Evolutionary conservation across 2,113 vertebrate species (phyloP).

Genomic region (Hipposideros armiger): DNA sequence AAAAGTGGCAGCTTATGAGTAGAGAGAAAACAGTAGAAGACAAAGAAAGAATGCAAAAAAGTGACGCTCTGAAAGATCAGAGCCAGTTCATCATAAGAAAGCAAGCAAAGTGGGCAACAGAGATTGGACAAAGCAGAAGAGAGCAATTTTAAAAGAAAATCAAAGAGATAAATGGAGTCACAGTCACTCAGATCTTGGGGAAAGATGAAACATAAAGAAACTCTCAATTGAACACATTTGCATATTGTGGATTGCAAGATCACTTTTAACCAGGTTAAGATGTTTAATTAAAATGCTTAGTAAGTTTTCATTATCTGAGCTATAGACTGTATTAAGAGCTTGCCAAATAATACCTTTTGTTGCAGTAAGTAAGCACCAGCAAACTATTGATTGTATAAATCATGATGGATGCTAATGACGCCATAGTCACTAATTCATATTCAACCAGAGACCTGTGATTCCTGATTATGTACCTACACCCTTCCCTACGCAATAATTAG

Average conservation of each 20-base stretch:
- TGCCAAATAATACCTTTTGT: background rate
- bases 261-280: constrained; percentile 12
- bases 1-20: background rate
- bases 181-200: background rate
- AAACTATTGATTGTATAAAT: background rate
- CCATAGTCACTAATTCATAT: background rate
- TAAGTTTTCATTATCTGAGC: background rate
- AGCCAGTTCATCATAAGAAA: background rate
- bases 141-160: background rate
- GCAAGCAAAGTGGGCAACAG: background rate
- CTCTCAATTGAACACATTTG: background rate
- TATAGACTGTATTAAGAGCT: background rate
- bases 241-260: background rate
- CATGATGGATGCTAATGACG: background rate
- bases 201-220: background rate
- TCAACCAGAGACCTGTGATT: constrained; percentile 8
- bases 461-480: background rate
- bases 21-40: background rate
- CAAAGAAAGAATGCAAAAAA: background rate
- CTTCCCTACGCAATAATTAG: background rate
- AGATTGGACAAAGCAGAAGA: background rate
- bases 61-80: background rate
- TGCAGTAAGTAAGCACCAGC: background rate
- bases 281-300: constrained; percentile 45
- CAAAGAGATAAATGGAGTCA: background rate